Evolutionary conservation across 2,113 vertebrate species (phyloP).

Genomic region (Calidris pugnax): DNA sequence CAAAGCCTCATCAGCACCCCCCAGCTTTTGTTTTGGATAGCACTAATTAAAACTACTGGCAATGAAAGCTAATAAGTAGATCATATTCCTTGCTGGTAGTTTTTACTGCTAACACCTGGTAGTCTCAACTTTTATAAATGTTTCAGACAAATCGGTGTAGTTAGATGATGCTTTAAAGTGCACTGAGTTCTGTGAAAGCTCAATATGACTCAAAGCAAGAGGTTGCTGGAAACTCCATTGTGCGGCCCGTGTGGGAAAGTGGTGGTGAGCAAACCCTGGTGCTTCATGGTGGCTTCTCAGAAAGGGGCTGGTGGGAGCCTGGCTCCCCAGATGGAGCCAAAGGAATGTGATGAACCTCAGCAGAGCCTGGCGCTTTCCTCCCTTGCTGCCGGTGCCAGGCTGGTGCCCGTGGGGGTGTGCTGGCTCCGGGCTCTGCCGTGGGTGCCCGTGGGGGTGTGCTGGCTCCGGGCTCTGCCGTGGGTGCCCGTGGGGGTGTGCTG

Average conservation of each 20-base stretch:
- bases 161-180: background rate
- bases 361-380: background rate
- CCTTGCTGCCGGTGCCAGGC: accelerated
- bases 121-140: background rate
- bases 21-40: background rate
- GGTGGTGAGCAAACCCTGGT: background rate
- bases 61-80: background rate
- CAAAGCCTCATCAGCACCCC: background rate
- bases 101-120: background rate
- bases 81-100: background rate
- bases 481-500: background rate
- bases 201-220: background rate
- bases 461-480: accelerated
- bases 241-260: background rate
- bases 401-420: background rate
- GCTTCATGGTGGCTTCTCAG: background rate
- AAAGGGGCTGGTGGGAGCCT: accelerated
- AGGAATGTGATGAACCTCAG: background rate
- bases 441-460: background rate
- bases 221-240: background rate
- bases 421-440: accelerated
- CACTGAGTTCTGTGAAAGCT: background rate
- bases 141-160: background rate
- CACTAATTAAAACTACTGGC: too few relatives aligned
- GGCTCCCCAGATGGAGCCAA: accelerated